These are phyloP conservation scores for Hybognathus amarus DNA, from an alignment of 2,797 vertebrate genomes.

Conservation along the genomic window DNA sequence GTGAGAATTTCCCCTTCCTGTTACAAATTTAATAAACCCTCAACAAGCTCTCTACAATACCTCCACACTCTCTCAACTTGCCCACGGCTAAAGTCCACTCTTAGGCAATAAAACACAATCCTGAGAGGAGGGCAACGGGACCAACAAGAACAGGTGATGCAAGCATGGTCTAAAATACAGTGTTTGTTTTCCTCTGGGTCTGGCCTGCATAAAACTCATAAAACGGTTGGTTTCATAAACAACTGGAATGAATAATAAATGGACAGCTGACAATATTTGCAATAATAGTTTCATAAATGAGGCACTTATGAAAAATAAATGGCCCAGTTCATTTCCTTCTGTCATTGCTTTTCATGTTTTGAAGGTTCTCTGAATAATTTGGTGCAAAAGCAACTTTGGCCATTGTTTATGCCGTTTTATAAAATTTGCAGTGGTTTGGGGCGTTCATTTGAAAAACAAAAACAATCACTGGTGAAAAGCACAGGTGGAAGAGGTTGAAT, in stretches of 20 bases:
- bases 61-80: slow-evolving; percentile 58
- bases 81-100: slow-evolving; percentile 61
- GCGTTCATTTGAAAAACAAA: not conserved
- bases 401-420: not conserved
- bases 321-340: slow-evolving; percentile 64
- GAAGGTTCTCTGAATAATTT: slow-evolving; percentile 54
- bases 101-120: slow-evolving; percentile 63
- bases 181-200: slow-evolving; percentile 48
- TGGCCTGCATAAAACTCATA: slow-evolving; percentile 62
- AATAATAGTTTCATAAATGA: slow-evolving; percentile 71
- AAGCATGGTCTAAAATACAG: slow-evolving; percentile 44
- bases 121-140: slow-evolving; percentile 24
- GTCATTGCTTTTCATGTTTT: slow-evolving; percentile 58
- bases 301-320: slow-evolving; percentile 74
- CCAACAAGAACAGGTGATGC: slow-evolving; percentile 42
- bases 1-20: slow-evolving; percentile 63
- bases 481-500: not conserved
- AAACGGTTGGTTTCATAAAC: slow-evolving; percentile 68
- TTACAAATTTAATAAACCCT: slow-evolving; percentile 78
- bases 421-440: not conserved
- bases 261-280: slow-evolving; percentile 71
- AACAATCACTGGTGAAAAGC: not conserved
- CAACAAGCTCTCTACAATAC: slow-evolving; percentile 63
- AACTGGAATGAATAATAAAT: slow-evolving; percentile 75
- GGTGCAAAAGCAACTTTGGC: slow-evolving; percentile 30